Evolutionary conservation across 1,140 invertebrate genomes (phyloP).

Genomic region (Tetragonula clypearis): DNA sequence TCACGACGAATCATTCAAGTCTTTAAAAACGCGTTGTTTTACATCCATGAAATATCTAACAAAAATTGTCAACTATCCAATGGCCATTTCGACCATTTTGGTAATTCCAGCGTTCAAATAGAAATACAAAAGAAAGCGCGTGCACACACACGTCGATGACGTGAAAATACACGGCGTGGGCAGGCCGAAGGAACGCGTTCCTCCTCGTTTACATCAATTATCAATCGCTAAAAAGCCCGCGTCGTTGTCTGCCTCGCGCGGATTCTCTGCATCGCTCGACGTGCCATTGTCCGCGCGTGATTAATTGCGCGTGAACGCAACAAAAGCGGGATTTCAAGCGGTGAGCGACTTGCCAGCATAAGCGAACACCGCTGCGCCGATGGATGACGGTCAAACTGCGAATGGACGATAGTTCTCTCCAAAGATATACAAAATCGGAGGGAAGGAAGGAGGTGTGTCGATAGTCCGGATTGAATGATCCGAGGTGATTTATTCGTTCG

Average conservation of each 20-base stretch:
- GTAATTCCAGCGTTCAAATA: too few relatives aligned
- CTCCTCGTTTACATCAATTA: conserved; percentile 50
- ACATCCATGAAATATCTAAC: too few relatives aligned
- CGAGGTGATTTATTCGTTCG: background rate
- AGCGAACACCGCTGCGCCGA: background rate
- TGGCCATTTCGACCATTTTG: too few relatives aligned
- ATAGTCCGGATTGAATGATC: background rate
- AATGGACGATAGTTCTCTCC: background rate
- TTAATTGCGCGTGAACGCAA: conserved; percentile 44
- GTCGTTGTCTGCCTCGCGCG: background rate
- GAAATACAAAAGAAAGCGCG: background rate
- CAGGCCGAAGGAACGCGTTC: conserved; percentile 6
- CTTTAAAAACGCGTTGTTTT: too few relatives aligned
- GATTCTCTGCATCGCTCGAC: background rate
- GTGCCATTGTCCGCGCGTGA: conserved; percentile 31
- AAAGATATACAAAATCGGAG: background rate
- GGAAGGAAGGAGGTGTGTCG: background rate
- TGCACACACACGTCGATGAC: too few relatives aligned
- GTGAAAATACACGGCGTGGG: background rate
- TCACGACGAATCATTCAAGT: too few relatives aligned
- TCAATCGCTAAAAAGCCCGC: conserved; percentile 42
- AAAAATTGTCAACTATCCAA: too few relatives aligned
- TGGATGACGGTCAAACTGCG: background rate
- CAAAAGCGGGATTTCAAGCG: conserved; percentile 36
- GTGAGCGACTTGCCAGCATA: background rate